Percentiles rank a stretch among this genome's conserved stretches.
phyloP scores from a whole-genome alignment of 2,888 invertebrate genomes.

The Pachymerium ferrugineum region DNA sequence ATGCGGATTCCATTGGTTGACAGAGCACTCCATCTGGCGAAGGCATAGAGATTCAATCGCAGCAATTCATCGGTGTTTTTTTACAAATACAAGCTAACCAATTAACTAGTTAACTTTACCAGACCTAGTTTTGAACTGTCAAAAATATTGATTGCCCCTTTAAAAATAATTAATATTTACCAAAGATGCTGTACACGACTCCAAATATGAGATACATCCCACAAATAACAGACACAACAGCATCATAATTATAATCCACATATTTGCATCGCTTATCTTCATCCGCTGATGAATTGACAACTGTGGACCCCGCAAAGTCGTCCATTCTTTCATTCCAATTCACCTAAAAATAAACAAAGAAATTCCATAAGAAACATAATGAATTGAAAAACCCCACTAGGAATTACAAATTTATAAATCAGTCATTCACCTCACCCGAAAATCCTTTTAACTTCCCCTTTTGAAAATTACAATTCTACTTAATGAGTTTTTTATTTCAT shows the following conservation, averaged over 20 bases:
- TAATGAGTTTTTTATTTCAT: no score
- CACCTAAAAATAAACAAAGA: neutral
- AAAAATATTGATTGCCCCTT: neutral
- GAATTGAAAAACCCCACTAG: neutral
- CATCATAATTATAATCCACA: constrained; percentile 56
- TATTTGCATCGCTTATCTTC: constrained; percentile 31
- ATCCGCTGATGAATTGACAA: neutral
- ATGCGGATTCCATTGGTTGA: no score
- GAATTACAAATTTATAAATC: neutral
- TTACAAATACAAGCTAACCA: no score
- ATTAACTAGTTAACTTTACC: no score
- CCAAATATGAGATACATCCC: constrained; percentile 72
- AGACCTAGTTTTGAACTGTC: no score
- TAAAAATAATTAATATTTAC: constrained; percentile 53
- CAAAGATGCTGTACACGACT: constrained; percentile 74
- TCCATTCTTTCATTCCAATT: neutral
- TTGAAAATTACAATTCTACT: no score
- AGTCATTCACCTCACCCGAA: neutral
- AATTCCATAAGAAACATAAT: no score
- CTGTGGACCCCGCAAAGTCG: neutral
- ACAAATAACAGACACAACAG: constrained; percentile 60
- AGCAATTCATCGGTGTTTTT: no score
- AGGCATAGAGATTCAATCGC: no score
- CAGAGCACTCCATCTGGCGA: no score
- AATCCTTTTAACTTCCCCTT: no score